These are phyloP conservation scores for Gymnopithys bicolor DNA, from an alignment of 2,797 vertebrate species.

Conservation along the genomic window DNA sequence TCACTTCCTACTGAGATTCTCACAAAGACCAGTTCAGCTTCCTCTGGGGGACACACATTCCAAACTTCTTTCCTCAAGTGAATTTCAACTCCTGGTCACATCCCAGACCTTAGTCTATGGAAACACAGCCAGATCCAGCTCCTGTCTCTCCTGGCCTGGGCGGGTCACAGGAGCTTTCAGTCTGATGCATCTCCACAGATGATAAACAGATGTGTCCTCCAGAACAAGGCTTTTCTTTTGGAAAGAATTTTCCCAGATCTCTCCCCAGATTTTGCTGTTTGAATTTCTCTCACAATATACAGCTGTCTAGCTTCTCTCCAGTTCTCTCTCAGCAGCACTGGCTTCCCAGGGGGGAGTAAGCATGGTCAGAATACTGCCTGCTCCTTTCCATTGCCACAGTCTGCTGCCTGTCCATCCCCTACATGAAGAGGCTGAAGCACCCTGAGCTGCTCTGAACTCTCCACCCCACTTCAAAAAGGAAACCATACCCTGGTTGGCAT, in stretches of 20 bases:
- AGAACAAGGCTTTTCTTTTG: not conserved
- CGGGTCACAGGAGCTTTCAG: not conserved
- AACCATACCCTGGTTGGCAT: not conserved
- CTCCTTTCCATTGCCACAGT: not conserved
- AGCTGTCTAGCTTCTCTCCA: not conserved
- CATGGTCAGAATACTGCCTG: not conserved
- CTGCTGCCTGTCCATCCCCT: not conserved
- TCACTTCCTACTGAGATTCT: not conserved
- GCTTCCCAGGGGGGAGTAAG: not conserved
- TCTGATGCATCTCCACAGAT: not conserved
- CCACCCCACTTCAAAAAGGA: not conserved
- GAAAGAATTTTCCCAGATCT: not conserved
- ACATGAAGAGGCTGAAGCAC: rapidly evolving
- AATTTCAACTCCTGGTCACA: not conserved
- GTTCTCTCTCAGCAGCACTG: not conserved
- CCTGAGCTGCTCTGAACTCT: not conserved
- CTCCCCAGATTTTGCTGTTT: not conserved
- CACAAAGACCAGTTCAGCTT: not conserved
- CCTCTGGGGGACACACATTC: not conserved
- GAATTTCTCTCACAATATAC: not conserved
- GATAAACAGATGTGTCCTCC: not conserved
- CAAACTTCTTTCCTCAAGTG: not conserved
- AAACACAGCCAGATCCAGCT: not conserved
- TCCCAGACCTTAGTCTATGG: not conserved
- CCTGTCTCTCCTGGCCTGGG: not conserved